Evolutionary conservation across 2,888 invertebrate species (phyloP).

Genomic region (Serripes groenlandicus): DNA sequence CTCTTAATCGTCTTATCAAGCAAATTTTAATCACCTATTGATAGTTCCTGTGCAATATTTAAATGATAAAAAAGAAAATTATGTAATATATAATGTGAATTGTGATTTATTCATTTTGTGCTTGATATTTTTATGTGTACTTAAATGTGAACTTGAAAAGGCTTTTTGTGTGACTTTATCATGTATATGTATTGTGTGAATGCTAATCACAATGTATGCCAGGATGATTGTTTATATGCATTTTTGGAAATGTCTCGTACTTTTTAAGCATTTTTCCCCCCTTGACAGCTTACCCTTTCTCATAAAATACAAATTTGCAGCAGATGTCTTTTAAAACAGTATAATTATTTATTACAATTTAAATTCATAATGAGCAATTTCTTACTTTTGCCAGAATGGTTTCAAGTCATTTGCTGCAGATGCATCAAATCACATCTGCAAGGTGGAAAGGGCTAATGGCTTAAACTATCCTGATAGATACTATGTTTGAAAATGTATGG

Average conservation of each 20-base stretch:
- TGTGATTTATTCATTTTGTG: conserved; percentile 18
- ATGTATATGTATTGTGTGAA: no score
- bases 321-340: background rate
- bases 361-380: conserved; percentile 12
- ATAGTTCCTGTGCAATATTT: conserved; percentile 46
- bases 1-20: conserved; percentile 2
- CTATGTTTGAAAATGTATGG: no score
- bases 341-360: no score
- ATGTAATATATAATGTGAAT: conserved; percentile 26
- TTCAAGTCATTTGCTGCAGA: no score
- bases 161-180: no score
- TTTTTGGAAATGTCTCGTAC: background rate
- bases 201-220: no score
- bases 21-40: conserved; percentile 23
- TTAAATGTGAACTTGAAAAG: no score
- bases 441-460: no score
- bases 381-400: conserved; percentile 5
- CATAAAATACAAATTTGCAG: background rate
- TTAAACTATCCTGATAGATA: no score
- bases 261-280: no score
- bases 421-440: no score
- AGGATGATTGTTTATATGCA: background rate
- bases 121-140: background rate
- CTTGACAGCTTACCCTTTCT: background rate
- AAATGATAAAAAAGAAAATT: conserved; percentile 26